A percentile compares a stretch with the other conserved stretches of the same genome.
These are phyloP conservation scores for Sebastes matsubarae DNA, from an alignment of 2,797 vertebrate species.

Conservation along the genomic window DNA sequence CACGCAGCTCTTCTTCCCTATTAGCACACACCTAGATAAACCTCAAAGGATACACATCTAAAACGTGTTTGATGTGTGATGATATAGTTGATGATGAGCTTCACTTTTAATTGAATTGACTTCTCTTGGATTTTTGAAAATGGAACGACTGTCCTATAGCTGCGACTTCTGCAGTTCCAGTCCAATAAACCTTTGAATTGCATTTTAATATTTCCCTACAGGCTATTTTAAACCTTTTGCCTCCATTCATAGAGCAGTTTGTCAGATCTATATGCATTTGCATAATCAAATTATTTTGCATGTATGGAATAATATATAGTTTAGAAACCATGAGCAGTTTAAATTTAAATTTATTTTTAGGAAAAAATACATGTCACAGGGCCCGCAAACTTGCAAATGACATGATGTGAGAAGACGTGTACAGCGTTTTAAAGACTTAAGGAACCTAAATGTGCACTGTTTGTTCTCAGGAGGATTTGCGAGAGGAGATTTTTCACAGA, in stretches of 20 bases:
- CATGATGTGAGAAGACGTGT: conserved; percentile 61
- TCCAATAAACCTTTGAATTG: conserved; percentile 54
- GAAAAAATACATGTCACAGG: conserved; percentile 18
- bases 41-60: conserved; percentile 2
- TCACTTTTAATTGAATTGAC: conserved; percentile 10
- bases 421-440: conserved; percentile 59
- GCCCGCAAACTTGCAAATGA: conserved; percentile 46
- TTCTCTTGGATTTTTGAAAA: conserved; percentile 11
- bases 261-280: conserved; percentile 28
- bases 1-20: not conserved
- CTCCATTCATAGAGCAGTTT: conserved; percentile 26
- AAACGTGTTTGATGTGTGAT: not conserved
- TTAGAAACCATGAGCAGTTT: not conserved
- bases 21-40: conserved; percentile 14
- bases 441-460: conserved; percentile 71
- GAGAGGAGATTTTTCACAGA: conserved; percentile 76
- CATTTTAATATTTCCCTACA: conserved; percentile 44
- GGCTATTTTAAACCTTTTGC: conserved; percentile 36
- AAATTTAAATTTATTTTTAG: conserved; percentile 7
- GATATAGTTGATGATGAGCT: conserved; percentile 8
- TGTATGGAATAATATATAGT: conserved; percentile 21
- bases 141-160: conserved; percentile 1
- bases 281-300: conserved; percentile 50
- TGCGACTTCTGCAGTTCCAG: conserved; percentile 16
- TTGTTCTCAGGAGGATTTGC: conserved; percentile 74